Evolutionary conservation across 37 sponge, comb jelly and placozoan species (phyloP), one percentile per base, ranked within the genome.

Genomic region (Amphimedon queenslandica): DNA sequence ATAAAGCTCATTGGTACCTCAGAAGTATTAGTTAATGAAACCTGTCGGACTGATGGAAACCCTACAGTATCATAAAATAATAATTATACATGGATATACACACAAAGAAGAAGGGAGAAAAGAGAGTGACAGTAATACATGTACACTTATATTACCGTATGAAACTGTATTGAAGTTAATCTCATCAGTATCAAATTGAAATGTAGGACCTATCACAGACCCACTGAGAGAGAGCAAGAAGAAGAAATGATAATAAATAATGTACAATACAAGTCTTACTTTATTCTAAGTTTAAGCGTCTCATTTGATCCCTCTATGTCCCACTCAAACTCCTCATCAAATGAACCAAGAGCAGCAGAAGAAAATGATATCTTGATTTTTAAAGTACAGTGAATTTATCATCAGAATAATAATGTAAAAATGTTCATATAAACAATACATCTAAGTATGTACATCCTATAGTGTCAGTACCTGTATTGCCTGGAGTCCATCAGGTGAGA

Each of bases 121-220:
- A 21, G 28, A 63, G 32, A 63, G 8, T 63, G n/a, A n/a, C n/a
- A n/a, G n/a, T n/a, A n/a, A n/a, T n/a, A n/a, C n/a, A n/a, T n/a
- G n/a, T n/a, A n/a, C n/a, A n/a, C n/a, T n/a, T n/a, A n/a, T 40
- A 84, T 77, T 28, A 86, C 97, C 99, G 75, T 86, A 98, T 36
- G 96, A 76, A 24, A 98, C 75, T 21, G 66, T 71, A n/a, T 90
- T 90, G 66, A 92, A 98, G 28, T 91, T 79, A 53, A 98, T 72
- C 21, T 71, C 55, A 40, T 81, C n/a, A 0, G 61, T 75, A 70
- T 88, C 76, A 47, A 98, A 92, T 56, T 77, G 86, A 80, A 98
- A 98, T 21, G 99, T 98, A 31, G 99, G 99, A 18, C 93, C 93
- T 68, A 96, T 92, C 40, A 96, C 96, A 4, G 37, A 70, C 0